These are phyloP conservation scores for Cataglyphis altisquamis DNA, from an alignment of 2,888 invertebrate species.

Conservation along the genomic window DNA sequence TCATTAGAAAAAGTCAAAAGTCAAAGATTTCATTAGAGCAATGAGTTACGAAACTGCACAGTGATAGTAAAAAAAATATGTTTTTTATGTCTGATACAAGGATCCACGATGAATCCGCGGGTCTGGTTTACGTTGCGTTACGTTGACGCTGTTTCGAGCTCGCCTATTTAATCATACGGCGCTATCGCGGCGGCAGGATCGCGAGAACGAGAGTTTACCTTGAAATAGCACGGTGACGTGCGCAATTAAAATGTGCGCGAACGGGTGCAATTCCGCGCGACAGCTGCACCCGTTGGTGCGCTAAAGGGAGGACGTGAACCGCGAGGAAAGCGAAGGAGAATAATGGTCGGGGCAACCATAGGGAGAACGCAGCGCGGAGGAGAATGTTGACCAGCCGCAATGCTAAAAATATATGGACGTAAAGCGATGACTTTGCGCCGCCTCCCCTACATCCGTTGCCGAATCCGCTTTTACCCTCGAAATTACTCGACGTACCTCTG, in stretches of 20 bases:
- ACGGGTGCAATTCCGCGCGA: constrained; percentile 65
- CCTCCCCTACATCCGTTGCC: constrained; percentile 14
- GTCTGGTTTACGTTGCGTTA: constrained; percentile 11
- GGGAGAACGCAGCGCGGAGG: constrained; percentile 34
- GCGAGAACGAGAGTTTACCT: constrained; percentile 64
- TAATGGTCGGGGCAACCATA: constrained; percentile 29
- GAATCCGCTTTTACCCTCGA: constrained; percentile 78
- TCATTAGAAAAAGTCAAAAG: neutral
- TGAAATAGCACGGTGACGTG: constrained; percentile 76
- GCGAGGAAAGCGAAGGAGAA: constrained; percentile 55
- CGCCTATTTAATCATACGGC: constrained; percentile 45
- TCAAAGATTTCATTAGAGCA: neutral
- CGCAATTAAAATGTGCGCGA: constrained; percentile 75
- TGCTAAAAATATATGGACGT: constrained; percentile 77
- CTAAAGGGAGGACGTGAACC: constrained; percentile 52
- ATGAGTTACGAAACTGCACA: constrained; percentile 7
- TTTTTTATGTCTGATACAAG: neutral
- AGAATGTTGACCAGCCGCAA: constrained; percentile 79
- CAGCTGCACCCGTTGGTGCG: constrained; percentile 66
- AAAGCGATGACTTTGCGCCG: constrained; percentile 75
- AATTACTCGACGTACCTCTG: constrained; percentile 68
- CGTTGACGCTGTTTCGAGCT: constrained; percentile 21
- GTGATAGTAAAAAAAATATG: constrained; percentile 28
- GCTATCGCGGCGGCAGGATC: neutral
- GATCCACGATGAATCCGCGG: neutral